Evolutionary conservation across 2,888 invertebrate species (phyloP), one percentile per base, ranked within the genome.

Genomic region (Eristalis tenax): DNA sequence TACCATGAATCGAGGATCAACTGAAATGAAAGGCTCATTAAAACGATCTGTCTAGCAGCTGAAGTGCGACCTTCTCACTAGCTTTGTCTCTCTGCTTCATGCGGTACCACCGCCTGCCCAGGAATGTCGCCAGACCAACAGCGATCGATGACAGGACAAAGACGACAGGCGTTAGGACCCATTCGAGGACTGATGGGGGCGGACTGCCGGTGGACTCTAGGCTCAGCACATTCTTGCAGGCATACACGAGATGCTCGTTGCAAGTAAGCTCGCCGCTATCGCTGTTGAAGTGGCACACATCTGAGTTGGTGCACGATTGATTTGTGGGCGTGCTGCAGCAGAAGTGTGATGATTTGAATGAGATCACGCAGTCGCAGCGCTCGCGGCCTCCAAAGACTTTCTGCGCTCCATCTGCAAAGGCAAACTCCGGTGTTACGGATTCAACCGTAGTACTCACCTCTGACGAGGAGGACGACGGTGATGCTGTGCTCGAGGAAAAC

Each of bases 171-270:
- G 50, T 18, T 0, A 50, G 18, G 6, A 50, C 22, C 50, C 50
- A 50, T 8, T 18, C 18, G 8, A 32, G 32, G 32, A 18, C 50
- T 4, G 50, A 50, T n/a, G 50, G 50, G 0, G 50, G 50, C 2
- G 50, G 50, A 6, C 18, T 18, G 18, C 8, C 18, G 50, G 6
- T 18, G 18, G 50, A 50, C 18, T 18, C 4, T 6, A 43, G 43
- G 1, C 43, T 43, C n/a, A 18, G 2, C 8, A 18, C 4, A n/a
- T 6, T 50, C 18, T 18, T 79, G 18, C 86, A 87, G 6, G 2
- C 18, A n/a, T 63, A 87, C n/a, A 50, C 18, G 6, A 68, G 32
- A 10, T 13, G 76, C 68, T 15, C 75, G 23, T 79, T 75, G 50
- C 86, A 87, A 6, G n/a, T 50, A 0, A 87, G 71, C 15, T 75